A percentile compares a stretch with the other conserved stretches of the same genome.
Evolutionary conservation across 1,140 invertebrate genomes (phyloP).

Genomic region (Drosophila rufa): DNA sequence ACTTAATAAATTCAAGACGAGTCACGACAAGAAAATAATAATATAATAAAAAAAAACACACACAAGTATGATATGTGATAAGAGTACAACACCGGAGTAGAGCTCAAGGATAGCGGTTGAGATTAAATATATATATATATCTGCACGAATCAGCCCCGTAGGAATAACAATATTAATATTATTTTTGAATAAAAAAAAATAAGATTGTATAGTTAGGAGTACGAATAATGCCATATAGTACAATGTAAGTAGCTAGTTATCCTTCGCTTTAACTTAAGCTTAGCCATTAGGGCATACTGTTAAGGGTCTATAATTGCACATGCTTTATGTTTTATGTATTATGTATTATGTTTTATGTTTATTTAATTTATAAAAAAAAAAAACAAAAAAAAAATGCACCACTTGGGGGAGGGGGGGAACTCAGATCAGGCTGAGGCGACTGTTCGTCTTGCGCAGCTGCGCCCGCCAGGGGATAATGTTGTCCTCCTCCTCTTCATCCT

Average conservation of each 20-base stretch:
- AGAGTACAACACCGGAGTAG: constrained; percentile 66
- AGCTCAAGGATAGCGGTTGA: constrained; percentile 17
- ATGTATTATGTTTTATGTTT: constrained; percentile 9
- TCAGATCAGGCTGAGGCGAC: constrained; percentile 85
- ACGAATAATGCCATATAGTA: constrained; percentile 53
- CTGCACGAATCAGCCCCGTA: constrained; percentile 36
- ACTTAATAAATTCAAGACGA: constrained; percentile 35
- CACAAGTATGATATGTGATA: constrained; percentile 13
- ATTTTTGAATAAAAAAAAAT: constrained; percentile 36
- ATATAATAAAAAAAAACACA: background rate
- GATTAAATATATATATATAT: constrained; percentile 26
- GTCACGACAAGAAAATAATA: constrained; percentile 3
- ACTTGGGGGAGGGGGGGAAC: background rate
- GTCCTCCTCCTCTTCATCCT: constrained; percentile 87
- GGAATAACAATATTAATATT: constrained; percentile 63
- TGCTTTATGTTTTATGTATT: constrained; percentile 22
- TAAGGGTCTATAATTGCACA: constrained; percentile 56
- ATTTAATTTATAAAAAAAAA: constrained; percentile 12
- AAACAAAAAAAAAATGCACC: constrained; percentile 64
- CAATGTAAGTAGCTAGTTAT: constrained; percentile 34
- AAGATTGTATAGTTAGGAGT: constrained; percentile 15
- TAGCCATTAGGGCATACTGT: constrained; percentile 29
- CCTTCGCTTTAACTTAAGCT: constrained; percentile 48
- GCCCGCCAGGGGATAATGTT: constrained; percentile 95
- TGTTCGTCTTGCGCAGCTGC: constrained; percentile 94